Base-by-base conservation (phyloP, 2,888 invertebrate species). In the Julus scanicus region DNA sequence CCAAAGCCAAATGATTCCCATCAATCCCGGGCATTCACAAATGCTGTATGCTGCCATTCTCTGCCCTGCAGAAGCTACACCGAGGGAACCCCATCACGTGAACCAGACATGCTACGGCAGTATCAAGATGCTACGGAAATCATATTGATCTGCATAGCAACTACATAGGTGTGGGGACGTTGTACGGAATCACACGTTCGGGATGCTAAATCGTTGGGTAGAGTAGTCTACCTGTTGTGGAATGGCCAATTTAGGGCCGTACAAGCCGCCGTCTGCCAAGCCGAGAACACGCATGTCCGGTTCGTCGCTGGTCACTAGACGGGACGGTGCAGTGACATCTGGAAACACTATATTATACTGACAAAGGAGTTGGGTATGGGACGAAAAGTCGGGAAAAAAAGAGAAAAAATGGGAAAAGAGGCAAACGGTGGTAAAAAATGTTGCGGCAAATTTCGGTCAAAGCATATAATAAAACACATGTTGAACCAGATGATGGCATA, bases 301-400 rank as follows among this genome's bases (percentile, higher is more conserved):
- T 87, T 88, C 88, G 80, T 88, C 86, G 84, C 84, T 88, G 48
- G 83, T 53, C 63, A 71, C 86, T 53, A 88, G 48, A 49, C 71
- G 80, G 86, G 48, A 39, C 44, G 86, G 86, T 86, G 44, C 86
- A 71, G 80, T 80, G 83, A 86, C 88, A 80, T 88, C 88, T 83
- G 88, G 88, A 88, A 88, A 86, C 80, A 86, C 86, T 88, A 88
- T 86, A 88, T 88, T 87, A 87, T 83, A 88, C 88, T 88, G 84
- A 86, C 57, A 86, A 40, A 88, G 39, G 86, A 86, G 88, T 48
- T 86, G 88, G 88, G 86, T 63, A 84, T 86, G 57, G 86, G 84
- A 44, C 71, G 53, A 86, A 88, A 88, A 49, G 29, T 57, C 57
- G 80, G 48, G 80, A 88, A 86, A 80, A 80, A 44, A 86, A 86